phyloP scores from a whole-genome alignment of 2,888 invertebrate genomes.

The Tachina lurida region DNA sequence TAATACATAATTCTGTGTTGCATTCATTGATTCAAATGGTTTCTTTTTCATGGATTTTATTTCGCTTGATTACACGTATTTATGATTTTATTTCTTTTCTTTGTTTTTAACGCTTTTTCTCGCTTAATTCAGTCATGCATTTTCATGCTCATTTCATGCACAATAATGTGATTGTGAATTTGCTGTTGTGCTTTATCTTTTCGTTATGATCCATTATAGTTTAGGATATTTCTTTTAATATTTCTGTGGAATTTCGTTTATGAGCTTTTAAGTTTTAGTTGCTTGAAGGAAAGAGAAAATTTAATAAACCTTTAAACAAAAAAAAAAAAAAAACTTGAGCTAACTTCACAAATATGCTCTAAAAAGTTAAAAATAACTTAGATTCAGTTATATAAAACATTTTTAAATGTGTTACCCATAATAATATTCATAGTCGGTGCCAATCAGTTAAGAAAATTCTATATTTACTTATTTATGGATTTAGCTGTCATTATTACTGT shows the following conservation, averaged over 20 bases:
- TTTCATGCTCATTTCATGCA: slow-evolving; percentile 28
- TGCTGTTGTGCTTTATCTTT: slow-evolving; percentile 9
- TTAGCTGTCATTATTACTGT: too few relatives aligned
- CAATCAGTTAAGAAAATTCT: too few relatives aligned
- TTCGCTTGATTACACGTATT: slow-evolving; percentile 36
- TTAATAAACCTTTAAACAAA: not conserved
- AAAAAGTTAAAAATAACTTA: too few relatives aligned
- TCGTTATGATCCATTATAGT: slow-evolving; percentile 59
- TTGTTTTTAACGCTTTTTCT: slow-evolving; percentile 22
- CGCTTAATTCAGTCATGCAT: slow-evolving; percentile 43
- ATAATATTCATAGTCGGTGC: too few relatives aligned
- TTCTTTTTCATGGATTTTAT: slow-evolving; percentile 33
- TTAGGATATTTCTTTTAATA: slow-evolving; percentile 30
- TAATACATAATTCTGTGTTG: slow-evolving; percentile 45
- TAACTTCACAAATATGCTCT: too few relatives aligned
- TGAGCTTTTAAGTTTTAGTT: slow-evolving; percentile 36
- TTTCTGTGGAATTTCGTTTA: slow-evolving; percentile 61
- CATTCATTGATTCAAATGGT: slow-evolving; percentile 53
- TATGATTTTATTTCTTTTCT: slow-evolving; percentile 18
- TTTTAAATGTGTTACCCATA: too few relatives aligned
- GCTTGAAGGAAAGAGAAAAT: slow-evolving; percentile 50
- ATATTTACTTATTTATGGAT: too few relatives aligned
- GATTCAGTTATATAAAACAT: too few relatives aligned
- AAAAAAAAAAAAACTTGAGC: too few relatives aligned
- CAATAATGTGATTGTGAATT: slow-evolving; percentile 40